Evolutionary conservation across 1,140 invertebrate species (phyloP).

Genomic region (Chrysomallon squamiferum): DNA sequence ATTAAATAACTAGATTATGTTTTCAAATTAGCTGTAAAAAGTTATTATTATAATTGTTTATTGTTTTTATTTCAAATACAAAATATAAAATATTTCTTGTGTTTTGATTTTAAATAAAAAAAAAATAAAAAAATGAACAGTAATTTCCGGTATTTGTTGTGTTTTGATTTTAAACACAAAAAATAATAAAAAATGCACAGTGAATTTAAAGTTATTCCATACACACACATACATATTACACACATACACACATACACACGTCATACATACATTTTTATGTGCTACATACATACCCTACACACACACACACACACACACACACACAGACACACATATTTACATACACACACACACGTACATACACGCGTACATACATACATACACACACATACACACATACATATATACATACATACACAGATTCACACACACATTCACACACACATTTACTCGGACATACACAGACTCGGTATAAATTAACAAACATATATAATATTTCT

Average conservation of each 20-base stretch:
- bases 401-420: background rate
- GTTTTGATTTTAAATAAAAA: background rate
- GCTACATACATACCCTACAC: background rate
- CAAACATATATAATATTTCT: too few relatives aligned
- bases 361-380: background rate
- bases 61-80: background rate
- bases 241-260: background rate
- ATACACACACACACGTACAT: background rate
- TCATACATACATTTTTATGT: background rate
- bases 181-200: too few relatives aligned
- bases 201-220: too few relatives aligned
- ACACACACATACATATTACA: background rate
- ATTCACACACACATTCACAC: background rate
- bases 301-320: too few relatives aligned
- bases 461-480: too few relatives aligned
- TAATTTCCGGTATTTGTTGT: too few relatives aligned
- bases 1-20: background rate
- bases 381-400: constrained; percentile 6
- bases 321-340: too few relatives aligned
- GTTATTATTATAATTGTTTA: too few relatives aligned
- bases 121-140: background rate
- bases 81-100: background rate
- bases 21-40: too few relatives aligned
- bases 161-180: too few relatives aligned
- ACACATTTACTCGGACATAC: background rate